Evolutionary conservation across 30 jellyfish, hydroid and myxozoan genomes (phyloP).

Genomic region (Phacellophora camtschatica): DNA sequence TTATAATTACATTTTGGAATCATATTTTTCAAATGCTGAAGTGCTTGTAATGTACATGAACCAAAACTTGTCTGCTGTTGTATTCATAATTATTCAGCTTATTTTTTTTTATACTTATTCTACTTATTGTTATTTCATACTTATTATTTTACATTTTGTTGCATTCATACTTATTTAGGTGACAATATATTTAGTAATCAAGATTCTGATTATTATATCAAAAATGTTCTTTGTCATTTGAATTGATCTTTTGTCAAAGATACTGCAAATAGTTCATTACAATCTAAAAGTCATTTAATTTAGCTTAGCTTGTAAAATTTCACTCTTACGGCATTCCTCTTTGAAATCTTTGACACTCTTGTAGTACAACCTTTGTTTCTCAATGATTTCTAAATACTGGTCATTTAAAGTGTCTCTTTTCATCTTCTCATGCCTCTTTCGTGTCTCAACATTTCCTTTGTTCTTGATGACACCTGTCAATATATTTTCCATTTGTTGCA

Average conservation of each 20-base stretch:
- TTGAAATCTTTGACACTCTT: constrained; percentile 84
- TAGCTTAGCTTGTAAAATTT: constrained; percentile 67
- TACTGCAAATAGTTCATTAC: background rate
- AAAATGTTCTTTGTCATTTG: background rate
- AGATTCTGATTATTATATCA: background rate
- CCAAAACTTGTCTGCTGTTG: too few species aligned
- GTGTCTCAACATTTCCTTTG: constrained; percentile 77
- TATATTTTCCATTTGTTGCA: constrained; percentile 82
- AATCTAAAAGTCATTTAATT: constrained; percentile 10
- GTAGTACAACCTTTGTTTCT: constrained; percentile 79
- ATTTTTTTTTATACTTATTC: too few species aligned
- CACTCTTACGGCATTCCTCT: constrained; percentile 97
- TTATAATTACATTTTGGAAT: too few species aligned
- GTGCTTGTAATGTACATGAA: too few species aligned
- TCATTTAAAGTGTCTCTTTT: constrained; percentile 78
- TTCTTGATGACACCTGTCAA: constrained; percentile 73
- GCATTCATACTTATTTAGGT: background rate
- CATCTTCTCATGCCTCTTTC: constrained; percentile 66
- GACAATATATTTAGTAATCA: background rate
- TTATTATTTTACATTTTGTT: background rate
- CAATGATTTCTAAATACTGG: constrained; percentile 58
- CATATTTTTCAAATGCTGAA: too few species aligned
- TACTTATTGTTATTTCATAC: too few species aligned
- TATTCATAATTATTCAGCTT: too few species aligned
- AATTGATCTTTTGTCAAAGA: background rate